These are phyloP conservation scores for Uromys caudimaculatus DNA, from an alignment of 2,797 vertebrate species.

Conservation along the genomic window DNA sequence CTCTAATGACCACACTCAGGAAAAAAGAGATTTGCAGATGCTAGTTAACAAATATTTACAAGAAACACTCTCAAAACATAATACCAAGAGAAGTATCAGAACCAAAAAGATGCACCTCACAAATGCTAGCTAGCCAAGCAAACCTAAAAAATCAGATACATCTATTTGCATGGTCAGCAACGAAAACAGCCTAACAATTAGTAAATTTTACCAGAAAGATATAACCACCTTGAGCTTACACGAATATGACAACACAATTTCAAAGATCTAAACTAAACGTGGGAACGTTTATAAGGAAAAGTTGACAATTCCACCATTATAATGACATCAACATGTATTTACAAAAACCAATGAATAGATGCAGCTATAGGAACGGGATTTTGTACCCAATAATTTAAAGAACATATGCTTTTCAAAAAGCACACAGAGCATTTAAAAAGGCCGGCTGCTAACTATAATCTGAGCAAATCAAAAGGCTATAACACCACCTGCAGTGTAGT, in stretches of 20 bases:
- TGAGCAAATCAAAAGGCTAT: neutral
- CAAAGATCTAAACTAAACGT: conserved; percentile 40
- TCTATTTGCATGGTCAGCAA: neutral
- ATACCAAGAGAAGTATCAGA: neutral
- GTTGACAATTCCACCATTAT: neutral
- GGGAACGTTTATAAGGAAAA: neutral
- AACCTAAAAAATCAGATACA: neutral
- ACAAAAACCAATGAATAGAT: neutral
- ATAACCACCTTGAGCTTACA: neutral
- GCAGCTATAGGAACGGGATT: neutral
- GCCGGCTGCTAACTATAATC: neutral
- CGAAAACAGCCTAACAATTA: neutral
- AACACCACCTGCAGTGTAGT: neutral
- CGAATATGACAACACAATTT: neutral
- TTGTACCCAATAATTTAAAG: neutral
- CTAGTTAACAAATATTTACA: conserved; percentile 33
- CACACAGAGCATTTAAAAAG: neutral
- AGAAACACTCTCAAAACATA: neutral
- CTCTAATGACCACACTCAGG: neutral
- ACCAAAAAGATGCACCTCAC: neutral
- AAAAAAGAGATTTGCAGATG: neutral
- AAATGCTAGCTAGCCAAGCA: neutral
- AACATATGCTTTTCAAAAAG: neutral
- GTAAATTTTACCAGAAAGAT: conserved; percentile 15
- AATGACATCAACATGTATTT: neutral